These are phyloP conservation scores for Phenganax marumi DNA, from an alignment of 92 coral and sea anemone species.

Conservation along the genomic window DNA sequence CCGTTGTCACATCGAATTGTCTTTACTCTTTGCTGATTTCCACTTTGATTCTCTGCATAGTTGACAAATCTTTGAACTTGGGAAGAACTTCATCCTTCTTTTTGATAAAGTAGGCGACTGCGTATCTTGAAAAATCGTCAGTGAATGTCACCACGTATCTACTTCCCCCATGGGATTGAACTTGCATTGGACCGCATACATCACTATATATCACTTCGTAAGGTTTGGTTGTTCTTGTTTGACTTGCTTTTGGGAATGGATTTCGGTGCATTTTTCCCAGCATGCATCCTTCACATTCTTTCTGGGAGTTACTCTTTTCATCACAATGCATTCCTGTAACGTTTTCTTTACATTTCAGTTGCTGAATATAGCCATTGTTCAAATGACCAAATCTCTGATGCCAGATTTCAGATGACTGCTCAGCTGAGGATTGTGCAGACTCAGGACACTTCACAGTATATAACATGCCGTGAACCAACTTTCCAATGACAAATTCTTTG, in stretches of 20 bases:
- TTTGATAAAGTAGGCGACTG: slow-evolving; percentile 31
- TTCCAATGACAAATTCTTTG: slow-evolving; percentile 41
- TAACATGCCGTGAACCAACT: slow-evolving; percentile 32
- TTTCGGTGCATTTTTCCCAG: slow-evolving; percentile 31
- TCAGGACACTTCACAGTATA: slow-evolving; percentile 46
- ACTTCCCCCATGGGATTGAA: slow-evolving; percentile 35
- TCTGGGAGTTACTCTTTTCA: background rate
- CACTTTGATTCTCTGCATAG: background rate
- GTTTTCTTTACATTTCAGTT: slow-evolving; percentile 56
- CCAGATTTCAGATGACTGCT: slow-evolving; percentile 60
- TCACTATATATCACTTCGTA: slow-evolving; percentile 37
- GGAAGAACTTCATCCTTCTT: slow-evolving; percentile 35
- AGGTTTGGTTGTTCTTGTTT: slow-evolving; percentile 27
- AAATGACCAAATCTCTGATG: slow-evolving; percentile 63
- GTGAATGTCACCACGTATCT: slow-evolving; percentile 40
- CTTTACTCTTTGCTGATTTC: background rate
- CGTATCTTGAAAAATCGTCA: slow-evolving; percentile 36
- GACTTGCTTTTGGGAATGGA: slow-evolving; percentile 40
- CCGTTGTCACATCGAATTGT: background rate
- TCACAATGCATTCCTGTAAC: slow-evolving; percentile 52
- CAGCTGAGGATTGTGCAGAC: slow-evolving; percentile 31
- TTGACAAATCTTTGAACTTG: slow-evolving; percentile 35
- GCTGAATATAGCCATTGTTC: slow-evolving; percentile 51
- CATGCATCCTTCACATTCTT: slow-evolving; percentile 36
- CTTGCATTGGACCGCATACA: slow-evolving; percentile 40